These are phyloP conservation scores for Percopsis omiscomaycus DNA, from an alignment of 2,797 vertebrate species.

Conservation along the genomic window DNA sequence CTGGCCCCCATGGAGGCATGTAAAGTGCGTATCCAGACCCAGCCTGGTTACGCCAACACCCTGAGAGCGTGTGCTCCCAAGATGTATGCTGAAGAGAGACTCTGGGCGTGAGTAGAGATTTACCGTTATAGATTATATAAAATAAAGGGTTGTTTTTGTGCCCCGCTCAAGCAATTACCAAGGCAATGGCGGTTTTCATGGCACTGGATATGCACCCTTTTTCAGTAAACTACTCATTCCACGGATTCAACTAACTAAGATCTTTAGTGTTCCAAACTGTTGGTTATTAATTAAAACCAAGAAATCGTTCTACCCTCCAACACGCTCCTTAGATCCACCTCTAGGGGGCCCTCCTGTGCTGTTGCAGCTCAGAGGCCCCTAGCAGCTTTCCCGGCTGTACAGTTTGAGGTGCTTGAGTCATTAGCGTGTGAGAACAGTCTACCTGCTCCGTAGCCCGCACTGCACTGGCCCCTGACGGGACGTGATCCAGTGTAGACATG, in stretches of 20 bases:
- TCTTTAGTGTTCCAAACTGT: too few relatives aligned
- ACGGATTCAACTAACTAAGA: too few relatives aligned
- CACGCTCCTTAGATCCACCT: slow-evolving; percentile 98
- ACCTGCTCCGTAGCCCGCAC: slow-evolving; percentile 78
- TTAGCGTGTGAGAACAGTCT: slow-evolving; percentile 82
- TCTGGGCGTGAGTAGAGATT: slow-evolving; percentile 88
- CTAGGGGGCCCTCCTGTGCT: slow-evolving; percentile 79
- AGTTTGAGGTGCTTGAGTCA: slow-evolving; percentile 96
- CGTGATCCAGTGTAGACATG: slow-evolving; percentile 67
- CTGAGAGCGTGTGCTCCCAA: slow-evolving; percentile 88
- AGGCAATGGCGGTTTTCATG: too few relatives aligned
- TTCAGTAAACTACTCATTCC: too few relatives aligned
- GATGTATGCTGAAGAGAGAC: slow-evolving; percentile 91
- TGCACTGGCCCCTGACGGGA: slow-evolving; percentile 69
- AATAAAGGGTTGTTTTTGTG: too few relatives aligned
- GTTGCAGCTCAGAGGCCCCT: slow-evolving; percentile 77
- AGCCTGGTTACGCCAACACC: slow-evolving; percentile 93
- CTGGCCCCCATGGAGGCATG: slow-evolving; percentile 97
- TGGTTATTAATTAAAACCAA: too few relatives aligned
- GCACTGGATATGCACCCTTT: too few relatives aligned
- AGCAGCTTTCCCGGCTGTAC: slow-evolving; percentile 82
- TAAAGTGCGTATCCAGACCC: slow-evolving; percentile 97
- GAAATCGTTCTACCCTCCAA: slow-evolving; percentile 21
- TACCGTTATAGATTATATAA: too few relatives aligned
- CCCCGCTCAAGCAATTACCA: too few relatives aligned